phyloP scores from a whole-genome alignment of 2,888 invertebrate species.

The Cheilosia scutellata region DNA sequence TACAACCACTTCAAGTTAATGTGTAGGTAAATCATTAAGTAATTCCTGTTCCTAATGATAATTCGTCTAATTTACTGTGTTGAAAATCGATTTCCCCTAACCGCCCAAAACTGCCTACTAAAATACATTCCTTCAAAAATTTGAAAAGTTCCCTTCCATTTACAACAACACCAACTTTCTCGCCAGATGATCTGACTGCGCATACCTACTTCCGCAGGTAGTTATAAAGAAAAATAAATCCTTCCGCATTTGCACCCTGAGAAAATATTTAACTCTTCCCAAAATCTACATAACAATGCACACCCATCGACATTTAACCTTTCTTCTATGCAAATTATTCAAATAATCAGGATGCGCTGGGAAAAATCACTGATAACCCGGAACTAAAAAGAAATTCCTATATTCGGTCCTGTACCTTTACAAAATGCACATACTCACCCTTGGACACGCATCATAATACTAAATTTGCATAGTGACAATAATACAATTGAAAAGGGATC shows the following conservation, averaged over 20 bases:
- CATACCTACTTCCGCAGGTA: neutral
- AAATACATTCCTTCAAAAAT: too few species aligned
- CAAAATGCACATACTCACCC: constrained; percentile 57
- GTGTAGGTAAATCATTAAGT: too few species aligned
- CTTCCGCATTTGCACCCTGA: constrained; percentile 57
- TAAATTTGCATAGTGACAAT: constrained; percentile 70
- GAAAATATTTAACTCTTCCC: constrained; percentile 32
- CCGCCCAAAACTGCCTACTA: too few species aligned
- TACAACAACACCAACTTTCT: neutral
- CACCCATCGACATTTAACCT: constrained; percentile 63
- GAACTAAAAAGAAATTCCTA: constrained; percentile 60
- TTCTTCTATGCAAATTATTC: constrained; percentile 53
- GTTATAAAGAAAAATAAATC: constrained; percentile 16
- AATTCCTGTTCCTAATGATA: too few species aligned
- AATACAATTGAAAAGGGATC: constrained; percentile 47
- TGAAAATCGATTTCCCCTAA: too few species aligned
- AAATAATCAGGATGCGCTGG: constrained; percentile 27
- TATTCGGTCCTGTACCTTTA: neutral
- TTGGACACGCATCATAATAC: constrained; percentile 43
- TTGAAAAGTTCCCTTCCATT: neutral
- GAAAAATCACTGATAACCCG: constrained; percentile 70
- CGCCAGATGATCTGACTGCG: constrained; percentile 20
- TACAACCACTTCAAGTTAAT: too few species aligned
- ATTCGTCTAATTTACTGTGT: too few species aligned
- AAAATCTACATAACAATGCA: constrained; percentile 62